These are phyloP conservation scores for Halcyon badia DNA, from an alignment of 2,797 vertebrate species.

Conservation along the genomic window DNA sequence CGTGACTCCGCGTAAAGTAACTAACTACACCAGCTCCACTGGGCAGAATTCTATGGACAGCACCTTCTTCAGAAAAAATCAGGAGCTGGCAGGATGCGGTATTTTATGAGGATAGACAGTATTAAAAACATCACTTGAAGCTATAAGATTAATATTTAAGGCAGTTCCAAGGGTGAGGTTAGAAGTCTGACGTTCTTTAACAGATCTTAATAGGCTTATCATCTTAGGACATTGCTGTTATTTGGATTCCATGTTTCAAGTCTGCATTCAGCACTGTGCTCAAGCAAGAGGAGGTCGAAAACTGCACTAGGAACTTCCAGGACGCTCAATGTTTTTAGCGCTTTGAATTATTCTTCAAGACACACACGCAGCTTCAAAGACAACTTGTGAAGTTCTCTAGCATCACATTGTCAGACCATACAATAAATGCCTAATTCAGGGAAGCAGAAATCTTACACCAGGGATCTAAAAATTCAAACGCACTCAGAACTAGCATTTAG, in stretches of 20 bases:
- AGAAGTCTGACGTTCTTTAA: neutral
- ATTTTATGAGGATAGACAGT: neutral
- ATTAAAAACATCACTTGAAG: neutral
- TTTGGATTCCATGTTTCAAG: neutral
- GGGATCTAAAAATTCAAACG: neutral
- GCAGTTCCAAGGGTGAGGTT: neutral
- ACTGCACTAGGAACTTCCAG: neutral
- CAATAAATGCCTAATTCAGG: neutral
- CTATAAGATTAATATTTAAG: neutral
- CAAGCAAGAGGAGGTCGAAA: conserved; percentile 27
- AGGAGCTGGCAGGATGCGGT: neutral
- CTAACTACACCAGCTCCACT: neutral
- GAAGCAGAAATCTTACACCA: neutral
- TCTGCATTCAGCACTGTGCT: neutral
- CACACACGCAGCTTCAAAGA: neutral
- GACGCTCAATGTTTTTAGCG: neutral
- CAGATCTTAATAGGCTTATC: neutral
- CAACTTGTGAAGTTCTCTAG: neutral
- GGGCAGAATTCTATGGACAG: neutral
- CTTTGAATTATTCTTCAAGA: neutral
- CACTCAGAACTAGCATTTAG: neutral
- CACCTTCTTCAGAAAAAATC: neutral
- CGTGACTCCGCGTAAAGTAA: neutral
- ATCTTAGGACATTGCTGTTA: neutral
- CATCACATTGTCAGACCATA: neutral